Conservation (phyloP, 2,797 vertebrate genomes). For the Gouania willdenowi region DNA sequence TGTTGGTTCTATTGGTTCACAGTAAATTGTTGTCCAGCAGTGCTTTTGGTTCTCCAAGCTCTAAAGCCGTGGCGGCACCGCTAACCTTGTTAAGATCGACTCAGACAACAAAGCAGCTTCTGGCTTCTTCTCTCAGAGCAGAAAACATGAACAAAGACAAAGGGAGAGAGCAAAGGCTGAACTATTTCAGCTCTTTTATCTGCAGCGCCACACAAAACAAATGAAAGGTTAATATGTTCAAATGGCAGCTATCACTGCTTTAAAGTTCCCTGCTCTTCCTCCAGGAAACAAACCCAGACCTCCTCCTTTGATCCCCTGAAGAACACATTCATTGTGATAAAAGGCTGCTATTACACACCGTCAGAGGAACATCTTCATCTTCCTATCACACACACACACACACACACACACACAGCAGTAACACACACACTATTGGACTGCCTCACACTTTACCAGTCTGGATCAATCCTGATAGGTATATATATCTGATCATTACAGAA, state of each 20-base stretch:
- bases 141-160: constrained; percentile 33
- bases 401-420: background rate
- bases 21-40: background rate
- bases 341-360: background rate
- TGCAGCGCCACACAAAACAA: constrained; percentile 35
- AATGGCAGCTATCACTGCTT: constrained; percentile 43
- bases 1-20: too few species aligned
- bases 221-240: constrained; percentile 66
- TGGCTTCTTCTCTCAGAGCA: constrained; percentile 34
- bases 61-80: constrained; percentile 31
- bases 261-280: constrained; percentile 29
- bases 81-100: constrained; percentile 70
- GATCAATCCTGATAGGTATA: too few species aligned
- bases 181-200: constrained; percentile 49
- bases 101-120: constrained; percentile 37
- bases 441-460: too few species aligned
- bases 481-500: too few species aligned
- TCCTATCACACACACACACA: background rate
- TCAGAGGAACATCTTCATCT: too few species aligned
- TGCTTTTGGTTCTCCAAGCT: constrained; percentile 33
- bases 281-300: constrained; percentile 14
- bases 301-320: constrained; percentile 29
- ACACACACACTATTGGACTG: background rate
- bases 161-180: constrained; percentile 24
- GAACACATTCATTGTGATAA: constrained; percentile 8